Percentiles rank a stretch among this genome's conserved stretches.
These are phyloP conservation scores for Myopa tessellatipennis DNA, from an alignment of 2,888 invertebrate species.

Conservation along the genomic window DNA sequence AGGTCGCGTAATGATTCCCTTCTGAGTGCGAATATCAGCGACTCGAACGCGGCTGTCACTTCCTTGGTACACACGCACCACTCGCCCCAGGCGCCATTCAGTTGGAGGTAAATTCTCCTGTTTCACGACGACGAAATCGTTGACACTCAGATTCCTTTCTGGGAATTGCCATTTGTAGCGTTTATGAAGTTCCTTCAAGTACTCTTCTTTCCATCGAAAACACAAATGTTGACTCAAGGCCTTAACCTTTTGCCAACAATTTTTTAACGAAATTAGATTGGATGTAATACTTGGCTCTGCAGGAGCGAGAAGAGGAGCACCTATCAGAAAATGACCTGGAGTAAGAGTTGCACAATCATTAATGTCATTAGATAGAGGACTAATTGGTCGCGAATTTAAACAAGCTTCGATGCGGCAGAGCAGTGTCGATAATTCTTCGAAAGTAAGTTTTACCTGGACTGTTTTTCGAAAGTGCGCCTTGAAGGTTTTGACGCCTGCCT, in stretches of 20 bases:
- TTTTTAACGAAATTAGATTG: no score
- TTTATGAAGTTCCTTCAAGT: no score
- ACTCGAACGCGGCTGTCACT: neutral
- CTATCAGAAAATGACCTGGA: constrained; percentile 17
- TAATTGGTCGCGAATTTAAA: constrained; percentile 23
- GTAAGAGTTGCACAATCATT: constrained; percentile 16
- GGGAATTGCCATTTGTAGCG: no score
- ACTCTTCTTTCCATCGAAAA: no score
- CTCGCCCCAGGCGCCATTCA: neutral
- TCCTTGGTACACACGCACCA: neutral
- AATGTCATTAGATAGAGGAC: constrained; percentile 6
- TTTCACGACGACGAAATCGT: neutral
- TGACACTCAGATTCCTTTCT: neutral
- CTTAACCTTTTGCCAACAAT: no score
- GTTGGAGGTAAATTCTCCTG: neutral
- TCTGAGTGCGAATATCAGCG: neutral
- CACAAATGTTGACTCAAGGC: no score
- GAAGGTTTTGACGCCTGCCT: no score
- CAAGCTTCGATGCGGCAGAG: constrained; percentile 6
- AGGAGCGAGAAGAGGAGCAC: constrained; percentile 9
- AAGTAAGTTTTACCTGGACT: neutral
- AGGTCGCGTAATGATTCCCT: neutral
- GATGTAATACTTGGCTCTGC: neutral
- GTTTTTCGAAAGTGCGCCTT: no score
- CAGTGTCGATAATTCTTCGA: constrained; percentile 23